Conservation (phyloP, 2,888 invertebrate species). For the Gastracanthus pulcherrimus region DNA sequence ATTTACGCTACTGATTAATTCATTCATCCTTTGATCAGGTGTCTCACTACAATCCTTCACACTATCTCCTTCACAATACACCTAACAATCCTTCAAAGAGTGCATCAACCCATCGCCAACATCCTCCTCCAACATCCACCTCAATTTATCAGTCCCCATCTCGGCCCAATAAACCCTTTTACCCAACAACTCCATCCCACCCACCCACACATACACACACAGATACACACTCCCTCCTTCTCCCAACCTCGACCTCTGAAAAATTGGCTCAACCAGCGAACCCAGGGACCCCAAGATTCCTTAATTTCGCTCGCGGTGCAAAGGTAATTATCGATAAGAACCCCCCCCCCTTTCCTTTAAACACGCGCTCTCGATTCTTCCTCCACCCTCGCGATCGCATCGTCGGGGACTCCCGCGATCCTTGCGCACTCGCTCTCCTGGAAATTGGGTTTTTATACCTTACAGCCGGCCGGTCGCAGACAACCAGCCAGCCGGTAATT, state of each 20-base stretch:
- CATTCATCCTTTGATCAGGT: too few relatives aligned
- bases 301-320: conserved; percentile 54
- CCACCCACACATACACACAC: not conserved
- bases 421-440: conserved; percentile 60
- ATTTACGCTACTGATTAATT: too few relatives aligned
- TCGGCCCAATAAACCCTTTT: conserved; percentile 14
- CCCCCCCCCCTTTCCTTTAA: too few relatives aligned
- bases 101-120: not conserved
- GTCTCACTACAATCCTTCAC: too few relatives aligned
- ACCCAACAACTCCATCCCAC: not conserved
- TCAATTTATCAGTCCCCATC: too few relatives aligned
- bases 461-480: conserved; percentile 68
- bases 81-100: not conserved
- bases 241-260: conserved; percentile 13
- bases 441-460: conserved; percentile 75
- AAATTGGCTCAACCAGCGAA: conserved; percentile 33
- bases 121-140: too few relatives aligned
- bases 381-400: conserved; percentile 13
- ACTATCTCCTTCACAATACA: too few relatives aligned
- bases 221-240: conserved; percentile 8
- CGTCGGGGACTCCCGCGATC: too few relatives aligned
- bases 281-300: conserved; percentile 28
- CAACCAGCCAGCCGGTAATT: conserved; percentile 71
- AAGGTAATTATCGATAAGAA: conserved; percentile 57
- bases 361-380: not conserved